Conservation (phyloP, 2,888 invertebrate species). For the Tenthredo distinguenda region DNA sequence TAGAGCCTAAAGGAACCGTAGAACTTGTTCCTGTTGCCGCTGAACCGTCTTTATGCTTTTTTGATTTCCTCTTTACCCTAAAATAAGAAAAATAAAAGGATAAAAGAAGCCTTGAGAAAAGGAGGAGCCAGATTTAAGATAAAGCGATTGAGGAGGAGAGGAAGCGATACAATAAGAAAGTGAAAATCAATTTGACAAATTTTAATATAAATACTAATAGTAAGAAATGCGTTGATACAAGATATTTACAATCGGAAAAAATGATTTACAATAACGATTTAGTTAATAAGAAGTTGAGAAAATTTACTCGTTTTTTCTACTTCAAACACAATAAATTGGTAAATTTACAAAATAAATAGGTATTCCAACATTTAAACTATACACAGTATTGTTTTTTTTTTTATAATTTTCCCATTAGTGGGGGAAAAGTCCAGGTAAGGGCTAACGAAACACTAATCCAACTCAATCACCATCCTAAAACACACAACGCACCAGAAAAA, state of each 20-base stretch:
- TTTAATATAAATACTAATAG: conserved; percentile 5
- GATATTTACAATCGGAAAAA: conserved; percentile 14
- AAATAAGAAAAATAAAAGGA: conserved; percentile 62
- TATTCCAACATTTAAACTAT: background rate
- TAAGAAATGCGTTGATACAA: background rate
- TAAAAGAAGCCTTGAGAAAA: background rate
- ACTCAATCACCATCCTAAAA: conserved; percentile 68
- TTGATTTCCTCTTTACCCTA: conserved; percentile 73
- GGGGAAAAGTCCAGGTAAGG: background rate
- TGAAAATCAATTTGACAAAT: background rate
- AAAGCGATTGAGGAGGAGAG: background rate
- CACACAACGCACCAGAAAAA: conserved; percentile 61
- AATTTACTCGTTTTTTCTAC: background rate
- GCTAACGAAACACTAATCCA: conserved; percentile 60
- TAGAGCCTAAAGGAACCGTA: background rate
- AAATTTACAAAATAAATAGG: conserved; percentile 25
- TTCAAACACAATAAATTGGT: background rate
- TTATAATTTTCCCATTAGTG: background rate
- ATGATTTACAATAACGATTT: background rate
- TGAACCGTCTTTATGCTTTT: conserved; percentile 60
- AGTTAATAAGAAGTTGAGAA: background rate
- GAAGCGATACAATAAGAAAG: background rate
- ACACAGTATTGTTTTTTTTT: background rate
- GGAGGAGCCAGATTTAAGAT: background rate
- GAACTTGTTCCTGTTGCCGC: background rate